phyloP scores from a whole-genome alignment of 2,888 invertebrate genomes.

The Cecidostiba fungosa region DNA sequence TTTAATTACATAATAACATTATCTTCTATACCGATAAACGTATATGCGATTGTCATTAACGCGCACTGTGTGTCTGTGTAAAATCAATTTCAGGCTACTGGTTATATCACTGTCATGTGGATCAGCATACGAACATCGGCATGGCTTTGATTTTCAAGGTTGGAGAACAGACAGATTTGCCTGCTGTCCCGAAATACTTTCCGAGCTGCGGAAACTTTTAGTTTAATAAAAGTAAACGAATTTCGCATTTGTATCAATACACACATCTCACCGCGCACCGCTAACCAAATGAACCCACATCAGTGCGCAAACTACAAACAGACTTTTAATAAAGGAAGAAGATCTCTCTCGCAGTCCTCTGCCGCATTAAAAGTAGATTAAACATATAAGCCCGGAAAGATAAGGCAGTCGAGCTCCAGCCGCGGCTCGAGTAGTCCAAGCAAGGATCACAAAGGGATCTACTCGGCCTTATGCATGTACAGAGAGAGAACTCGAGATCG shows the following conservation, averaged over 20 bases:
- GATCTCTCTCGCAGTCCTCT: conserved; percentile 1
- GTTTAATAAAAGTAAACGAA: no score
- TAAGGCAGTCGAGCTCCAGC: conserved; percentile 29
- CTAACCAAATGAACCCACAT: background rate
- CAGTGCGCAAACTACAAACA: background rate
- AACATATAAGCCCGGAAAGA: conserved; percentile 46
- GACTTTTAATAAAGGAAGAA: conserved; percentile 30
- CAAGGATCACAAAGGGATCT: conserved; percentile 52
- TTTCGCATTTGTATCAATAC: no score
- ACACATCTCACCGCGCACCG: no score
- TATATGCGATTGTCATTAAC: background rate
- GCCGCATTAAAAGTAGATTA: conserved; percentile 53
- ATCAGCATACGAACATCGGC: conserved; percentile 94
- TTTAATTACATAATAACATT: conserved; percentile 76
- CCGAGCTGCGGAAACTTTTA: conserved; percentile 85
- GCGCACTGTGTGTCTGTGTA: background rate
- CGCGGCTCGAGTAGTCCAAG: conserved; percentile 1
- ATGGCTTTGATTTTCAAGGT: conserved; percentile 94
- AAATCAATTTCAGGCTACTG: conserved; percentile 84
- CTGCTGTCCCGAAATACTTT: conserved; percentile 87
- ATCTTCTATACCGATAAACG: background rate
- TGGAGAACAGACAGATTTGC: conserved; percentile 89
- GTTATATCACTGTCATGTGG: conserved; percentile 95
- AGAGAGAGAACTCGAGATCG: background rate
- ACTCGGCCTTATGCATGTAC: conserved; percentile 33